These are phyloP conservation scores for Himalopsyche japonica DNA, from an alignment of 2,888 invertebrate species.

Conservation along the genomic window DNA sequence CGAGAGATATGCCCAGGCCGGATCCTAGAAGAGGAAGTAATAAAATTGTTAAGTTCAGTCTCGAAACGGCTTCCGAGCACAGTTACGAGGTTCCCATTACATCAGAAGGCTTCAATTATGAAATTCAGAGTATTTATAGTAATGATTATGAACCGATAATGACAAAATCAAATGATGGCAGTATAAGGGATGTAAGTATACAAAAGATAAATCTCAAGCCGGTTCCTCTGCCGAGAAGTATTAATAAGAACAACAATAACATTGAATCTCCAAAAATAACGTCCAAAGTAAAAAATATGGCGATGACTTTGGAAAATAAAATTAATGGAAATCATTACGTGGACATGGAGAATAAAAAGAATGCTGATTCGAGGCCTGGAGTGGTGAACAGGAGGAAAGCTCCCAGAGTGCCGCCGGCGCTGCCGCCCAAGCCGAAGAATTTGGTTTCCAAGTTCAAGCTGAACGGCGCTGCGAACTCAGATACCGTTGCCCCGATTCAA, in stretches of 20 bases:
- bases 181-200: constrained; percentile 47
- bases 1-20: constrained; percentile 41
- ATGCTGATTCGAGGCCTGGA: constrained; percentile 53
- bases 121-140: constrained; percentile 71
- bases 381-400: constrained; percentile 62
- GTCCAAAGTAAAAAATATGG: constrained; percentile 59
- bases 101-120: constrained; percentile 58
- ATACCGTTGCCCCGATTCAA: constrained; percentile 63
- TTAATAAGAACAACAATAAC: constrained; percentile 42
- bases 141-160: constrained; percentile 75
- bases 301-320: constrained; percentile 57
- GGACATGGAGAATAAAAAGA: constrained; percentile 59
- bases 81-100: constrained; percentile 67
- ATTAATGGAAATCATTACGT: constrained; percentile 57
- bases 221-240: constrained; percentile 48
- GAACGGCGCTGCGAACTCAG: constrained; percentile 57
- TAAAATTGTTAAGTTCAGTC: constrained; percentile 59
- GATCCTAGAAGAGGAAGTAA: constrained; percentile 54
- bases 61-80: constrained; percentile 60
- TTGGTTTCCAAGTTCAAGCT: constrained; percentile 69
- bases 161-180: constrained; percentile 53
- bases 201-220: constrained; percentile 48
- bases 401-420: constrained; percentile 70
- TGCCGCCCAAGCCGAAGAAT: constrained; percentile 80
- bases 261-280: constrained; percentile 52